These are phyloP conservation scores for Boloria euphrosyne DNA, from an alignment of 2,888 invertebrate genomes.

Conservation along the genomic window DNA sequence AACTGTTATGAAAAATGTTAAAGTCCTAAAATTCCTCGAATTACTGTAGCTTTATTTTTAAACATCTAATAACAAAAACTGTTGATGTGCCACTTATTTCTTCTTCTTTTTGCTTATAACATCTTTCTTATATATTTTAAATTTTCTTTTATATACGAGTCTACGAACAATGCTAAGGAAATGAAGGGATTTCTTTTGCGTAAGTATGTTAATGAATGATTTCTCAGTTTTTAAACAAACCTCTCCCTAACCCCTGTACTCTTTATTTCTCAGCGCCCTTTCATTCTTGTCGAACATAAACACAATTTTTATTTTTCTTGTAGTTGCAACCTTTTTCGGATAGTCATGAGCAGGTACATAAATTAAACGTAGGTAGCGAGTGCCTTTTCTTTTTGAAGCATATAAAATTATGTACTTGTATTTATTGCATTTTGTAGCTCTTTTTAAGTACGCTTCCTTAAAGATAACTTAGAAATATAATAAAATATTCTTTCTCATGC, in stretches of 20 bases:
- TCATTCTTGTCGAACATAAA: constrained; percentile 52
- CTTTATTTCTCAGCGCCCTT: constrained; percentile 34
- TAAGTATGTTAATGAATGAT: constrained; percentile 29
- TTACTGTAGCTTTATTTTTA: neutral
- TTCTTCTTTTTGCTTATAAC: constrained; percentile 11
- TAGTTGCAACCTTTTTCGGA: constrained; percentile 82
- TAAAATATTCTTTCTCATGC: constrained; percentile 40
- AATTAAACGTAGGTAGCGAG: constrained; percentile 64
- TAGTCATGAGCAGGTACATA: constrained; percentile 80
- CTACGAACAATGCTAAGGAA: constrained; percentile 31
- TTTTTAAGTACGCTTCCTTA: constrained; percentile 33
- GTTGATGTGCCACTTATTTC: constrained; percentile 3
- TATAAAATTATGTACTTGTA: constrained; percentile 41
- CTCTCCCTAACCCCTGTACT: constrained; percentile 27
- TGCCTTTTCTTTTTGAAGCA: constrained; percentile 53
- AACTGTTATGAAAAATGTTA: no score
- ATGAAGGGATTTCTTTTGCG: constrained; percentile 26
- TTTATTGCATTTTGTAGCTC: constrained; percentile 48
- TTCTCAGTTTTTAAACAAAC: constrained; percentile 18
- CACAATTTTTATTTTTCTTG: constrained; percentile 69
- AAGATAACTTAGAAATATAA: constrained; percentile 32
- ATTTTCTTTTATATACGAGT: constrained; percentile 31
- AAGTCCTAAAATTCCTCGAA: neutral
- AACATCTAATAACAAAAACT: neutral
- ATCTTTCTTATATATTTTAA: constrained; percentile 21